Evolutionary conservation across 2,797 vertebrate genomes (phyloP).

Genomic region (Antrozous pallidus): DNA sequence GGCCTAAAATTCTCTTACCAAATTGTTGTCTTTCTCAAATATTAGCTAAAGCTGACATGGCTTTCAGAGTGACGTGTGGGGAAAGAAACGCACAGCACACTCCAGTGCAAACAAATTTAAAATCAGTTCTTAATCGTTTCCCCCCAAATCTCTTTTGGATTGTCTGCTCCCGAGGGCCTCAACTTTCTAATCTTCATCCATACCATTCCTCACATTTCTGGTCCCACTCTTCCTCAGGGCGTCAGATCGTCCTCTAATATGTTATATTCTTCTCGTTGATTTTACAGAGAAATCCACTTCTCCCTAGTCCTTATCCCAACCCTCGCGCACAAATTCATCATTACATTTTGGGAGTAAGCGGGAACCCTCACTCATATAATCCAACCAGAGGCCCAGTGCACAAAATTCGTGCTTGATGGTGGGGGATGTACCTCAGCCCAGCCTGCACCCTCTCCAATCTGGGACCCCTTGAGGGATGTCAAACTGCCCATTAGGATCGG

Average conservation of each 20-base stretch:
- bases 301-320: neutral
- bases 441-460: too few relatives aligned
- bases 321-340: neutral
- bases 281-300: neutral
- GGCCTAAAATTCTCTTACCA: neutral
- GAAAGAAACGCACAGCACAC: neutral
- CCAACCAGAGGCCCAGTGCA: too few relatives aligned
- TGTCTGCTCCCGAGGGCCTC: neutral
- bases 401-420: too few relatives aligned
- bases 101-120: neutral
- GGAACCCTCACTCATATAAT: neutral
- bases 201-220: neutral
- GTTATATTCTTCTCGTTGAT: neutral
- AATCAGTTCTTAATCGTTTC: neutral
- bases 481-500: too few relatives aligned
- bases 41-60: neutral
- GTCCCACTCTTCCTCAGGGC: neutral
- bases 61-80: neutral
- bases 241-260: neutral
- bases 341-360: too few relatives aligned
- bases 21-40: neutral
- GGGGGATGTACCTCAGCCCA: too few relatives aligned
- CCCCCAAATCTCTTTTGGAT: neutral
- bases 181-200: neutral
- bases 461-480: too few relatives aligned